Base-by-base conservation (phyloP, 2,888 invertebrate genomes). In the Philopedon plagiatum region DNA sequence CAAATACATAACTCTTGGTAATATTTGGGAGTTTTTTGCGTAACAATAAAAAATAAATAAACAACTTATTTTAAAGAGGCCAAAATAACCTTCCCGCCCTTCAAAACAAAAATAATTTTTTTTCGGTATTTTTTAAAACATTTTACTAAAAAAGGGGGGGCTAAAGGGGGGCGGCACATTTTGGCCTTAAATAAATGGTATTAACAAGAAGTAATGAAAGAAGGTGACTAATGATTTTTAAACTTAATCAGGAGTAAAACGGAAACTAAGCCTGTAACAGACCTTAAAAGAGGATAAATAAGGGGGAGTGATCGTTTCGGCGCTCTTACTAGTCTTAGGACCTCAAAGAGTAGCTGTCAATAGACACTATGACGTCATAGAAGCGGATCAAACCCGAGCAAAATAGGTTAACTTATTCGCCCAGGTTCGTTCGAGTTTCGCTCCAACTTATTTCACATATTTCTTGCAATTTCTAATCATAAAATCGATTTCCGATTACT, bases 21-120 rank as follows among this genome's bases (percentile, higher is more conserved):
- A 54, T 54, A 29, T 29, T 54, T 54, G 51, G 51, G 29, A 29
- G 51, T n/a, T 54, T 54, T 54, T 54, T 29, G 2, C 18, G 29
- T 29, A 54, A 54, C 29, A 29, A 29, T 54, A 54, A 54, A 29
- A 54, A 54, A 54, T 54, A 54, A 54, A 54, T 54, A 54, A 54
- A 54, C 51, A 54, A 54, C 51, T 29, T 29, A 29, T 8, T 29
- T 29, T n/a, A n/a, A 54, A 18, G 7, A 29, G 51, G 29, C 51
- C 51, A 26, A 54, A 15, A 54, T 5, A 29, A 15, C 29, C 15
- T 15, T 54, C 51, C 51, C 13, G 3, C 13, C 1, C 13, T 3
- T 5, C n/a, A n/a, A n/a, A n/a, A n/a, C n/a, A n/a, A n/a, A 39
- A 39, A 39, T 15, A 11, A 26, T 15, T 54, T 51, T 51, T 49